Evolutionary conservation across 2,797 vertebrate genomes (phyloP).

Genomic region (Enoplosus armatus): DNA sequence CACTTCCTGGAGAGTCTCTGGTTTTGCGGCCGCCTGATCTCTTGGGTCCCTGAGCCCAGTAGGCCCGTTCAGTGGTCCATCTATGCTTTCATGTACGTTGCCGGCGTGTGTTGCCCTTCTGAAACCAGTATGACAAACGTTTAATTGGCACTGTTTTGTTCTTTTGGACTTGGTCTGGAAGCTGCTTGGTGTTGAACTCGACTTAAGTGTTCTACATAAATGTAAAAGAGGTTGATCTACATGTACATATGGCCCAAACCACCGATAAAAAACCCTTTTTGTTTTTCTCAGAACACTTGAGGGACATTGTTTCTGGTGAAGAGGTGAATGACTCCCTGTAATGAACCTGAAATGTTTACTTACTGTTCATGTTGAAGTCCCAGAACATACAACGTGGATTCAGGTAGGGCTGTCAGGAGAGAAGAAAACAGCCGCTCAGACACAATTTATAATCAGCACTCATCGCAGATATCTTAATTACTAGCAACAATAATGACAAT

Average conservation of each 20-base stretch:
- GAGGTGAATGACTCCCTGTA: not conserved
- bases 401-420: constrained; percentile 74
- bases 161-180: not conserved
- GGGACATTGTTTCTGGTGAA: not conserved
- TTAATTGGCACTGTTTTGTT: not conserved
- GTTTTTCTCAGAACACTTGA: not conserved
- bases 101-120: too few relatives aligned
- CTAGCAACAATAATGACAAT: too few relatives aligned
- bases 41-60: too few relatives aligned
- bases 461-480: not conserved
- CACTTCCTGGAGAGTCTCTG: too few relatives aligned
- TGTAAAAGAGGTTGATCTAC: not conserved
- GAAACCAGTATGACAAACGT: not conserved
- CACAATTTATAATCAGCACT: not conserved
- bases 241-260: not conserved
- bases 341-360: constrained; percentile 65
- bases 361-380: constrained; percentile 92
- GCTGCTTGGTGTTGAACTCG: not conserved
- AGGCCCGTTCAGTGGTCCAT: too few relatives aligned
- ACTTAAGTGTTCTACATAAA: not conserved
- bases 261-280: not conserved
- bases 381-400: constrained; percentile 92
- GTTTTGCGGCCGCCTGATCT: too few relatives aligned
- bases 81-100: too few relatives aligned
- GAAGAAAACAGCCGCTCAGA: not conserved